Percentiles rank a stretch among this genome's conserved stretches.
These are phyloP conservation scores for Oophaga pumilio DNA, from an alignment of 2,113 vertebrate genomes.

Conservation along the genomic window DNA sequence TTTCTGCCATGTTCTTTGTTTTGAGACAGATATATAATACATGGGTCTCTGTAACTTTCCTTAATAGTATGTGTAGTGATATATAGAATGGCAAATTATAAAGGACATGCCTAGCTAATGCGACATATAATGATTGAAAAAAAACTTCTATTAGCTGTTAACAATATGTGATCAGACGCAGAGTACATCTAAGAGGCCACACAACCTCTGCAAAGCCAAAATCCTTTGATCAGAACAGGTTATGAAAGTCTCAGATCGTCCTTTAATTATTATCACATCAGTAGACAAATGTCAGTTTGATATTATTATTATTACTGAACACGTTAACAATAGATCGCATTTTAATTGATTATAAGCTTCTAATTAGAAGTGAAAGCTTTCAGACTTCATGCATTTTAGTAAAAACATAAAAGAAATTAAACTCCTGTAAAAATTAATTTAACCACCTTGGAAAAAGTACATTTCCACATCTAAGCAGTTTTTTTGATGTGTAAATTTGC, in stretches of 20 bases:
- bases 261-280: slow-evolving; percentile 30
- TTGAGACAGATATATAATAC: no score
- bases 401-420: slow-evolving; percentile 19
- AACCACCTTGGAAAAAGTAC: neutral
- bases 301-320: neutral
- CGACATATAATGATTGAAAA: neutral
- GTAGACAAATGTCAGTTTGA: neutral
- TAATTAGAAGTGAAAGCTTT: neutral
- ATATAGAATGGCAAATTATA: no score
- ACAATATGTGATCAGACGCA: neutral
- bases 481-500: slow-evolving; percentile 12
- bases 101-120: no score
- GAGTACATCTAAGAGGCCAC: slow-evolving; percentile 12
- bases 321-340: neutral
- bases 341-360: neutral
- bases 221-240: slow-evolving; percentile 28
- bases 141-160: neutral
- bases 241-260: slow-evolving; percentile 18
- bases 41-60: no score
- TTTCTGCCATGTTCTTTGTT: no score
- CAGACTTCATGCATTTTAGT: neutral
- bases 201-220: neutral
- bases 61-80: no score
- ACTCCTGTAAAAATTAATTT: neutral
- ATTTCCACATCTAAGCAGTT: neutral